Conservation (phyloP, 2,797 vertebrate species). For the Urophycis tenuis region DNA sequence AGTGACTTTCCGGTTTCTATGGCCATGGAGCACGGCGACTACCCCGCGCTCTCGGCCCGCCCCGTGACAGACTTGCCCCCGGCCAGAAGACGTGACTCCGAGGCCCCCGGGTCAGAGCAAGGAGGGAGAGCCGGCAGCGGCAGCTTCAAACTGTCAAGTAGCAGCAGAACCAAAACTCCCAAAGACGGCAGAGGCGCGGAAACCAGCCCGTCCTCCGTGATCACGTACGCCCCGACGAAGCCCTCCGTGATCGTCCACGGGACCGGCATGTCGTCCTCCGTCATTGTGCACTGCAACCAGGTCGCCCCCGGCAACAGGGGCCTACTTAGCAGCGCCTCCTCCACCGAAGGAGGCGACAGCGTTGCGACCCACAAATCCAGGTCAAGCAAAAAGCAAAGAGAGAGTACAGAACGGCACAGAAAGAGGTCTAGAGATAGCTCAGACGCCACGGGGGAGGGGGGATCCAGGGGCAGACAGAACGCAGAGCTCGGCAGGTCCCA, state of each 20-base stretch:
- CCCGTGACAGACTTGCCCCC: slow-evolving; percentile 43
- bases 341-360: slow-evolving; percentile 50
- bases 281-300: slow-evolving; percentile 76
- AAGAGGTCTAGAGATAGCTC: slow-evolving; percentile 62
- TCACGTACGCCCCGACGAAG: slow-evolving; percentile 80
- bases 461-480: slow-evolving; percentile 53
- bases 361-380: slow-evolving; percentile 54
- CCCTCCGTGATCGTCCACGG: slow-evolving; percentile 85
- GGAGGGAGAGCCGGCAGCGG: slow-evolving; percentile 44
- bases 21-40: slow-evolving; percentile 52
- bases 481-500: slow-evolving; percentile 53
- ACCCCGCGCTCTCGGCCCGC: slow-evolving; percentile 43
- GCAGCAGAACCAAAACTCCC: slow-evolving; percentile 62
- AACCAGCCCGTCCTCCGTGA: slow-evolving; percentile 73
- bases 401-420: slow-evolving; percentile 56
- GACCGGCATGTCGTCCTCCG: slow-evolving; percentile 70
- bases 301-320: slow-evolving; percentile 68
- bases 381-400: slow-evolving; percentile 65
- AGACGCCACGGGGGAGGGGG: slow-evolving; percentile 51
- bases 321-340: slow-evolving; percentile 51
- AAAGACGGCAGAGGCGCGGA: slow-evolving; percentile 54
- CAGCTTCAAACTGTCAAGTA: slow-evolving; percentile 55
- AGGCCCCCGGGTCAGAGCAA: slow-evolving; percentile 47
- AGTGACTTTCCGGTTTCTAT: slow-evolving; percentile 63
- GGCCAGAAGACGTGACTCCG: slow-evolving; percentile 50